Evolutionary conservation across 2,888 invertebrate genomes (phyloP).

Genomic region (Notodonta dromedarius): DNA sequence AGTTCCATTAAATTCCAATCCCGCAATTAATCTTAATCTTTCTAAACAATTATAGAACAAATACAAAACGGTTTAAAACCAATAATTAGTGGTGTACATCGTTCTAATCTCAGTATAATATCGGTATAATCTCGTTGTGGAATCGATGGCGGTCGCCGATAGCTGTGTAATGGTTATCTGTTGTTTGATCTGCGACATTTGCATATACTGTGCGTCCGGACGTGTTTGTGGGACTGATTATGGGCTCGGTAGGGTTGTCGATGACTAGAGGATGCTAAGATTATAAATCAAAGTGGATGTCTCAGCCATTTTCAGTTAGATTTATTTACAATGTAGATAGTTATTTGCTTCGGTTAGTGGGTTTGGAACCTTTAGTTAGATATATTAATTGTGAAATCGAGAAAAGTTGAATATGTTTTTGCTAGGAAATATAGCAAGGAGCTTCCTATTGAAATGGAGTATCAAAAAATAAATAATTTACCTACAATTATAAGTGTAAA

Average conservation of each 20-base stretch:
- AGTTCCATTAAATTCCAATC: too few species aligned
- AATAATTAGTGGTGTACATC: slow-evolving; percentile 49
- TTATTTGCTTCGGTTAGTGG: neutral
- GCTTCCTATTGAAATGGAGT: too few species aligned
- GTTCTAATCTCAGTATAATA: slow-evolving; percentile 44
- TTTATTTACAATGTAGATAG: neutral
- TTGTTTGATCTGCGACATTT: slow-evolving; percentile 47
- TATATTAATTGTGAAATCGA: neutral
- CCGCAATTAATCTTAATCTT: too few species aligned
- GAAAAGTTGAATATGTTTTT: neutral
- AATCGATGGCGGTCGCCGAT: slow-evolving; percentile 32
- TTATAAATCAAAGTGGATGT: neutral
- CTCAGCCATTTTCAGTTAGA: neutral
- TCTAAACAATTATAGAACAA: slow-evolving; percentile 14
- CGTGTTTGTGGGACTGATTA: slow-evolving; percentile 38
- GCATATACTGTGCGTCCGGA: slow-evolving; percentile 53
- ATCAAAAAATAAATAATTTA: too few species aligned
- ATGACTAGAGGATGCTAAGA: slow-evolving; percentile 11
- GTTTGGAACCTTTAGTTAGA: too few species aligned
- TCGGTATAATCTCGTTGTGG: slow-evolving; percentile 40
- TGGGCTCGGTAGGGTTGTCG: slow-evolving; percentile 24
- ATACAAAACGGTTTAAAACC: slow-evolving; percentile 40
- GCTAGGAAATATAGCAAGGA: too few species aligned
- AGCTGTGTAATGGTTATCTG: slow-evolving; percentile 49
- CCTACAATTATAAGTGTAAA: too few species aligned